Conservation (phyloP, 2,797 vertebrate genomes). For the Periophthalmus magnuspinnatus region DNA sequence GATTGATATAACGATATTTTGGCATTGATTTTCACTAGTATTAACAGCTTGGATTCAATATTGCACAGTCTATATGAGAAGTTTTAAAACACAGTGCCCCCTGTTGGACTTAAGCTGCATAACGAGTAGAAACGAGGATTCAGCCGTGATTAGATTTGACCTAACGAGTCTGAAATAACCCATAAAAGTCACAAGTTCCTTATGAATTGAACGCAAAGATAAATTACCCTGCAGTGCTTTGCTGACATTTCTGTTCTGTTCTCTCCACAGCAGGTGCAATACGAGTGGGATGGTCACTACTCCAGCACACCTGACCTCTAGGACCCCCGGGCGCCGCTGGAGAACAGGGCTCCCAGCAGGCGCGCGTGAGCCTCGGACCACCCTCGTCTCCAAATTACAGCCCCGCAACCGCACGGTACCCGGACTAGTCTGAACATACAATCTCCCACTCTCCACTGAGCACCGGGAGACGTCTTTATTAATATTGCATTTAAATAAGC, state of each 20-base stretch:
- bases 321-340: slow-evolving; percentile 39
- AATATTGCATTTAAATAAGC: slow-evolving; percentile 62
- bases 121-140: background rate
- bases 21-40: no score
- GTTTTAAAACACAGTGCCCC: background rate
- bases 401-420: slow-evolving; percentile 15
- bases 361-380: slow-evolving; percentile 40
- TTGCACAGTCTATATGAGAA: background rate
- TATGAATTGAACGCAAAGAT: background rate
- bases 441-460: slow-evolving; percentile 34
- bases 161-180: background rate
- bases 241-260: slow-evolving; percentile 26
- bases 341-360: slow-evolving; percentile 48
- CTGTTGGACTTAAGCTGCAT: background rate
- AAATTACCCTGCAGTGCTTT: slow-evolving; percentile 6
- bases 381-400: slow-evolving; percentile 49
- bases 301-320: slow-evolving; percentile 49
- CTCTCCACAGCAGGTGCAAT: slow-evolving; percentile 23
- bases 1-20: no score
- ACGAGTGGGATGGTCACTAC: slow-evolving; percentile 14
- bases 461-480: slow-evolving; percentile 44
- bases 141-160: background rate
- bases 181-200: background rate
- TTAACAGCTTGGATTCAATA: no score
- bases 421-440: slow-evolving; percentile 36